Conservation (phyloP, 2,888 invertebrate genomes). For the Mesoligia furuncula region DNA sequence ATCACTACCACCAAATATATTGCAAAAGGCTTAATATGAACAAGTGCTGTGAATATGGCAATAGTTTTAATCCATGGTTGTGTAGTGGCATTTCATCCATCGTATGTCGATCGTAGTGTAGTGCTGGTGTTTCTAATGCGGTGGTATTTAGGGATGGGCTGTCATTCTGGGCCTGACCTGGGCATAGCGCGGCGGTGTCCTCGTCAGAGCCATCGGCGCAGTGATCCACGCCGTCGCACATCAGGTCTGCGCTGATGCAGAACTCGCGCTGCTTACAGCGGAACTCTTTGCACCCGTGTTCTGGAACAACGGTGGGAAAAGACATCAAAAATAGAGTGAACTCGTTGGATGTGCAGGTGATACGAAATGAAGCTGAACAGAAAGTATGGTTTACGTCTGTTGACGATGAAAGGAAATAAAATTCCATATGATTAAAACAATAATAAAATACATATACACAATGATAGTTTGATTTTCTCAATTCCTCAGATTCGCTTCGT, state of each 20-base stretch:
- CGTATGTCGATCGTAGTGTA: conserved; percentile 2
- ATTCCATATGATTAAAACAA: neutral
- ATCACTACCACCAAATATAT: conserved; percentile 1
- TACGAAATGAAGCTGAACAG: neutral
- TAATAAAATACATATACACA: neutral
- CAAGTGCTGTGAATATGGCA: conserved; percentile 13
- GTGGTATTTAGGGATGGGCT: conserved; percentile 20
- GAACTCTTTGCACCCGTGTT: conserved; percentile 97
- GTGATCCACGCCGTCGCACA: conserved; percentile 98
- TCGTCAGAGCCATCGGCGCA: conserved; percentile 98
- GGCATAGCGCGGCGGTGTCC: conserved; percentile 95
- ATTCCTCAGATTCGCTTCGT: no score
- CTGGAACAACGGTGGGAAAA: conserved; percentile 88
- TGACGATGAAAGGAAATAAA: neutral
- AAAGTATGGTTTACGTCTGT: neutral
- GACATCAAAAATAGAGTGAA: conserved; percentile 62
- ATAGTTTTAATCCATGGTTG: neutral
- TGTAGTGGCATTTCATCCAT: neutral
- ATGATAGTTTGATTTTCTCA: neutral
- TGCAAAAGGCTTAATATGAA: conserved; percentile 11
- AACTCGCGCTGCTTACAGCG: conserved; percentile 96
- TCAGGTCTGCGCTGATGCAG: conserved; percentile 97
- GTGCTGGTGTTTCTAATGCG: neutral
- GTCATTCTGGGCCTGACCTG: conserved; percentile 90
- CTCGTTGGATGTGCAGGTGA: conserved; percentile 36